Base-by-base conservation (phyloP, 2,797 vertebrate genomes). In the Scolopax bukidnonensis region DNA sequence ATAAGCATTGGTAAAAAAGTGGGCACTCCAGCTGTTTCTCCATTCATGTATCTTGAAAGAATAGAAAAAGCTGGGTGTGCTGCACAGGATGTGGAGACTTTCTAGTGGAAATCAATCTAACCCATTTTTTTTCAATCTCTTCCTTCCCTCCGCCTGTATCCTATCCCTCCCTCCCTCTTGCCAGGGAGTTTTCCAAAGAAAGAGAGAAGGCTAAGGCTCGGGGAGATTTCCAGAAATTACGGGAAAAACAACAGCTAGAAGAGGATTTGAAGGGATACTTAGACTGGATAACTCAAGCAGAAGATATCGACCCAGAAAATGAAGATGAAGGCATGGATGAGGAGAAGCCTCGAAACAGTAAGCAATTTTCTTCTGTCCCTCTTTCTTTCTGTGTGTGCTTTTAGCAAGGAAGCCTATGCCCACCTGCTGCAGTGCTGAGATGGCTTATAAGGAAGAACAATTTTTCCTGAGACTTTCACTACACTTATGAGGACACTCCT, bases 241-340 rank as follows among this genome's bases (percentile, higher is more conserved):
- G 99, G 93, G 99, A 99, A 97, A 99, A 99, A 84, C 99, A 99
- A 85, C 99, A 99, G 90, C 98, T 99, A 67, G 99, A 99, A 85
- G 99, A 99, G 87, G 99, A 99, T 95, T 98, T 99, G 96, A 99
- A 99, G 97, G 99, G 99, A 81, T 99, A 99, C 97, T 98, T 99
- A 95, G 99, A 99, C 98, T 99, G 99, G 99, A 99, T 99, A 98
- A 99, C 99, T 65, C 99, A 99, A 98, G 99, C 99, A 12, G 99
- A 99, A 97, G 99, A 99, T 95, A 99, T 99, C 13, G 99, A 99
- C 97, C 99, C 99, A 3, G 99, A 99, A 98, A 99, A 99, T 14
- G 99, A 99, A 95, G 99, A 99, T 32, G 99, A 99, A 94, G 99
- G 99, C 93, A 97, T 99, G 97, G 99, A 99, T 7, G 99, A 99